Percentiles rank a stretch among this genome's conserved stretches.
Conservation (phyloP, 2,888 invertebrate species). For the Drosophila mayaguana region DNA sequence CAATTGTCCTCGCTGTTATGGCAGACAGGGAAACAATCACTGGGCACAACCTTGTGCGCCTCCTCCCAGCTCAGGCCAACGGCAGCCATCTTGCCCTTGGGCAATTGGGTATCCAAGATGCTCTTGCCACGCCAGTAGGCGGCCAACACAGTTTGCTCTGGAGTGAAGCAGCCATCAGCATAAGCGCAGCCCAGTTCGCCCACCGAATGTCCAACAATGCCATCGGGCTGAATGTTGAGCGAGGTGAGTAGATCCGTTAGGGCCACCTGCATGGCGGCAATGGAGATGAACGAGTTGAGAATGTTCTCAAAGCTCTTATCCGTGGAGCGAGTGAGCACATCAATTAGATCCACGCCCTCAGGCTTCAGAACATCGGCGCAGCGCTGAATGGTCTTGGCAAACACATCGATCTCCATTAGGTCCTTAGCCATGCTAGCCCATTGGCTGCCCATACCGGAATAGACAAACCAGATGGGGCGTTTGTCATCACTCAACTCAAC, state of each 20-base stretch:
- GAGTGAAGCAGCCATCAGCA: conserved; percentile 97
- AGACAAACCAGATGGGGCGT: conserved; percentile 96
- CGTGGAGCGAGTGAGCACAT: conserved; percentile 91
- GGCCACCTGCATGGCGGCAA: conserved; percentile 98
- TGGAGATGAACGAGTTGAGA: conserved; percentile 95
- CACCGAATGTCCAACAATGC: conserved; percentile 96
- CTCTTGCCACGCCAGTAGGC: conserved; percentile 97
- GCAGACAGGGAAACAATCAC: conserved; percentile 94
- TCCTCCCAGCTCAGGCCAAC: conserved; percentile 96
- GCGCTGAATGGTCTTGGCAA: conserved; percentile 91
- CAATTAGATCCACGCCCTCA: conserved; percentile 93
- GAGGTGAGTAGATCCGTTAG: conserved; percentile 94
- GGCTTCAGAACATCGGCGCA: conserved; percentile 92
- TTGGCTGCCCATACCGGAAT: conserved; percentile 99
- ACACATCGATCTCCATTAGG: conserved; percentile 92
- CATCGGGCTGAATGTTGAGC: conserved; percentile 94
- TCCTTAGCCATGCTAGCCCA: conserved; percentile 98
- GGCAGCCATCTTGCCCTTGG: conserved; percentile 95
- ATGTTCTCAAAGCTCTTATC: conserved; percentile 93
- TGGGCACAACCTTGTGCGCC: conserved; percentile 90
- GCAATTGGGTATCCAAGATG: conserved; percentile 90
- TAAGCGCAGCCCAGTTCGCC: conserved; percentile 93
- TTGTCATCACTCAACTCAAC: conserved; percentile 86
- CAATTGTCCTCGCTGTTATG: conserved; percentile 98
- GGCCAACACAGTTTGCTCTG: conserved; percentile 96